Percentiles rank a stretch among this genome's conserved stretches.
Conservation (phyloP, 2,113 vertebrate genomes). For the Pollimyrus isidori region DNA sequence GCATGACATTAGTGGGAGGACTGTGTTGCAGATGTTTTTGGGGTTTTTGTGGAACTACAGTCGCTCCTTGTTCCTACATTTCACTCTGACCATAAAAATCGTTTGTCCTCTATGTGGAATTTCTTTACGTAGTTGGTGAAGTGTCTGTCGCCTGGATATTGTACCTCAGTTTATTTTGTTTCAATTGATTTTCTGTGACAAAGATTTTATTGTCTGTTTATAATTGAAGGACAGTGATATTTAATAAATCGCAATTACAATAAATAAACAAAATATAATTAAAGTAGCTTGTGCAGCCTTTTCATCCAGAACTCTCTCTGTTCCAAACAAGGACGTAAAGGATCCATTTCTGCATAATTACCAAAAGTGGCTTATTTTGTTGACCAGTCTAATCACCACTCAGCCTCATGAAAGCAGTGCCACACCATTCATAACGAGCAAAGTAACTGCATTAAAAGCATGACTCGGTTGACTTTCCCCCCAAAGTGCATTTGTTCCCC, state of each 20-base stretch:
- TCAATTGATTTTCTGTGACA: neutral
- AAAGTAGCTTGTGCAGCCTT: slow-evolving; percentile 1
- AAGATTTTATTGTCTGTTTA: neutral
- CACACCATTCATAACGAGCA: neutral
- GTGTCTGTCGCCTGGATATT: neutral
- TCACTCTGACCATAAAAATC: neutral
- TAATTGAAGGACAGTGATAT: neutral
- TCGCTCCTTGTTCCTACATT: neutral
- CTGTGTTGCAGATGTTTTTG: neutral
- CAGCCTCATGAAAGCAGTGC: neutral
- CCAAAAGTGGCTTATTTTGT: slow-evolving; percentile 22
- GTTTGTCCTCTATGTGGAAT: neutral
- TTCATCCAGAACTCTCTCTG: slow-evolving; percentile 13
- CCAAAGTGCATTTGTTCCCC: slow-evolving; percentile 21
- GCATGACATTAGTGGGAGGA: neutral
- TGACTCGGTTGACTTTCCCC: slow-evolving; percentile 20
- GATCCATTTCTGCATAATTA: slow-evolving; percentile 30
- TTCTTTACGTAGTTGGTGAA: neutral
- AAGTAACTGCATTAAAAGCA: slow-evolving; percentile 17
- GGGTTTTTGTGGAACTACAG: neutral
- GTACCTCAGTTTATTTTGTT: neutral
- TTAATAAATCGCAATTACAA: neutral
- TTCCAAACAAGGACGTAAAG: slow-evolving; percentile 21
- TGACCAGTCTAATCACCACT: slow-evolving; percentile 28
- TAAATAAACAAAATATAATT: neutral